phyloP scores from a whole-genome alignment of 2,113 vertebrate species.

The Bubo blakistoni region DNA sequence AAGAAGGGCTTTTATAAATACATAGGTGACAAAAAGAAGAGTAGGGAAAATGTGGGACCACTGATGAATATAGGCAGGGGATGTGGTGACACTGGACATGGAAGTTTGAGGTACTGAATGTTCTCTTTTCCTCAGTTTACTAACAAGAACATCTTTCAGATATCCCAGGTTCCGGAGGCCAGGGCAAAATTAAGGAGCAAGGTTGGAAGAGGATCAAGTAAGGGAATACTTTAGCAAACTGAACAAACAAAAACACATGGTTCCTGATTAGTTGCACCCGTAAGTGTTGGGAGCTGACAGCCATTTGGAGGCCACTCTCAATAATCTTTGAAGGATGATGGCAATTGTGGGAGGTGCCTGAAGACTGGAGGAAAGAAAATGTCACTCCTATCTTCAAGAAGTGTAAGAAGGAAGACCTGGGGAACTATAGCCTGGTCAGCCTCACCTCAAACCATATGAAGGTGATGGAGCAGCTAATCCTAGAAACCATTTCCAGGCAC shows the following conservation, averaged over 20 bases:
- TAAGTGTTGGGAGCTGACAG: neutral
- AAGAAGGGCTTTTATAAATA: neutral
- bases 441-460: neutral
- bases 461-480: neutral
- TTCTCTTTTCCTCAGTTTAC: neutral
- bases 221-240: neutral
- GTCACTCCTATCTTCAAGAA: neutral
- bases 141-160: neutral
- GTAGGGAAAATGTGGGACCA: neutral
- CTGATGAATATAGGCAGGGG: neutral
- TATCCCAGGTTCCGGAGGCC: neutral
- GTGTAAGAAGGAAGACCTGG: neutral
- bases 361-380: neutral
- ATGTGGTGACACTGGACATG: neutral
- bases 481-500: neutral
- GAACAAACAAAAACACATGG: neutral
- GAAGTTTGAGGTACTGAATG: neutral
- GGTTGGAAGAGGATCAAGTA: neutral
- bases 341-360: neutral
- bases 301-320: neutral
- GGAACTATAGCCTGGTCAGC: neutral
- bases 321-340: neutral
- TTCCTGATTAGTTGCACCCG: neutral
- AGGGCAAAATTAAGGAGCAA: neutral
- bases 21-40: neutral